Evolutionary conservation across 2,888 invertebrate species (phyloP).

Genomic region (Fragum fragum): DNA sequence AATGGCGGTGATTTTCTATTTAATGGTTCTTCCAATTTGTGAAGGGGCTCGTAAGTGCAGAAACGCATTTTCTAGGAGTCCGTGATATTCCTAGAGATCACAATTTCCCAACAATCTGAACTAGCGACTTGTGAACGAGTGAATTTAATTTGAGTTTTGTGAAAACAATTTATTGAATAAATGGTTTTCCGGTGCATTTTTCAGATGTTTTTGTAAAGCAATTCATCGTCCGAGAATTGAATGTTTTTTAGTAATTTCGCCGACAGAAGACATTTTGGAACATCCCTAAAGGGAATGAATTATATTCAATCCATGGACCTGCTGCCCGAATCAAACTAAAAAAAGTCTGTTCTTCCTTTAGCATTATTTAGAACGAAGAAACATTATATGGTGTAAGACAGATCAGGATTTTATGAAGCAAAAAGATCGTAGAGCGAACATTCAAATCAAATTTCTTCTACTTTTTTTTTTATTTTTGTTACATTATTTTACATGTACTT

Average conservation of each 20-base stretch:
- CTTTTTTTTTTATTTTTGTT: no score
- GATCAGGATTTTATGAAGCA: no score
- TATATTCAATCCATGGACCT: no score
- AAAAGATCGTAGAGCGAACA: no score
- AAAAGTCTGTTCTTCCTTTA: no score
- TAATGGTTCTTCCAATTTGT: background rate
- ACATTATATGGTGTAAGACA: no score
- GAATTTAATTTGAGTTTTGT: slow-evolving; percentile 4
- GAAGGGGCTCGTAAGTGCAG: background rate
- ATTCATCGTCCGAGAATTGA: background rate
- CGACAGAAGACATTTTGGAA: no score
- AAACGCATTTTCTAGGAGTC: background rate
- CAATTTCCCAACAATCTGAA: background rate
- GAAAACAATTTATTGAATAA: slow-evolving; percentile 6
- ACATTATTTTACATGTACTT: no score
- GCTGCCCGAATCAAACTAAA: no score
- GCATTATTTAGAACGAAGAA: no score
- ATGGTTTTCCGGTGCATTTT: background rate
- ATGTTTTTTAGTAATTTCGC: background rate
- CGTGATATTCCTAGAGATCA: background rate
- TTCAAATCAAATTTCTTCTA: no score
- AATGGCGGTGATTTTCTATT: background rate
- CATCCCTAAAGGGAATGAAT: no score
- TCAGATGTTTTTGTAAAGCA: slow-evolving; percentile 3
- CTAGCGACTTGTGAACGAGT: background rate